Conservation (phyloP, 2,888 invertebrate species). For the Calameuta idolon region DNA sequence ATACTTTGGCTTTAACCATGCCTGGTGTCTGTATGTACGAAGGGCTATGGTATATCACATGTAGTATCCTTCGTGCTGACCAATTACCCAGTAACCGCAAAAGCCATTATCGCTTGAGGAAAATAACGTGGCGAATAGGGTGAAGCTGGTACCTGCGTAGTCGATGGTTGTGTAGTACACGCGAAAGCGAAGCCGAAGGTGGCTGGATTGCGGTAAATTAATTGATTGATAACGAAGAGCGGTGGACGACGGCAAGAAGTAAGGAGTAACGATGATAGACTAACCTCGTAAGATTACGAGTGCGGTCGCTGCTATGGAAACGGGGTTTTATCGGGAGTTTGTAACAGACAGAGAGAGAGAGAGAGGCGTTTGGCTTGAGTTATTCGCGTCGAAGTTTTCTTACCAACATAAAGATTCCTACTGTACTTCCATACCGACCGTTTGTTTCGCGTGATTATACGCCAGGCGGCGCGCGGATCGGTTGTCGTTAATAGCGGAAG, state of each 20-base stretch:
- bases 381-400: neutral
- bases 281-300: slow-evolving; percentile 18
- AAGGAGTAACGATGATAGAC: neutral
- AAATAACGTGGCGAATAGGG: neutral
- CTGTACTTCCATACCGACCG: neutral
- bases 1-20: neutral
- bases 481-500: slow-evolving; percentile 12
- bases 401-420: neutral
- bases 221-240: slow-evolving; percentile 44
- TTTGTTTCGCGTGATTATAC: neutral
- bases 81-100: neutral
- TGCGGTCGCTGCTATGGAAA: neutral
- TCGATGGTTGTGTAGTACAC: neutral
- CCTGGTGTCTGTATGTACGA: neutral
- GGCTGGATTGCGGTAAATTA: slow-evolving; percentile 27
- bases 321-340: neutral
- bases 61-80: neutral
- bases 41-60: neutral
- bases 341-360: neutral
- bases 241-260: slow-evolving; percentile 20
- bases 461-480: neutral
- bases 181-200: neutral
- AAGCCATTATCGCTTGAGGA: neutral
- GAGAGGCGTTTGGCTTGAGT: neutral
- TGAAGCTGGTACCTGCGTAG: neutral